phyloP scores from a whole-genome alignment of 2,888 invertebrate genomes.

The Drosophila niveifrons region DNA sequence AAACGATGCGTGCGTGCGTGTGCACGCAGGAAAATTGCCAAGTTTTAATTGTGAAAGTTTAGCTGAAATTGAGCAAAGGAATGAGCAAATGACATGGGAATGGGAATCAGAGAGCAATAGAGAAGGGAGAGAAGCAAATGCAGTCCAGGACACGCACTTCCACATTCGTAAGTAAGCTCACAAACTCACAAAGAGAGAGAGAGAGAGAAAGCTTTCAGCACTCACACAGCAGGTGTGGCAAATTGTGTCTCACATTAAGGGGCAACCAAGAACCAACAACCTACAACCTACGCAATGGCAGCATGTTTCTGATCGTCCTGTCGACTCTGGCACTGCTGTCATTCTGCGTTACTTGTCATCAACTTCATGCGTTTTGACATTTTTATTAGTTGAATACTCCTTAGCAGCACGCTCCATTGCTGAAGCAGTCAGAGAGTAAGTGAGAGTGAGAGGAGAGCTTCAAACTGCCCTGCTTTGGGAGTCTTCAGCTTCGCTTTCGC shows the following conservation, averaged over 20 bases:
- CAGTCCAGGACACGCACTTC: slow-evolving; percentile 28
- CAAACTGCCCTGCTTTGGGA: slow-evolving; percentile 16
- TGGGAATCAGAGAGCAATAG: not conserved
- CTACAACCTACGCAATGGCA: slow-evolving; percentile 22
- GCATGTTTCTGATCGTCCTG: slow-evolving; percentile 19
- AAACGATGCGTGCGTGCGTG: slow-evolving; percentile 58
- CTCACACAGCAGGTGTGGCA: slow-evolving; percentile 72
- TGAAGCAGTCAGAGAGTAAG: not conserved
- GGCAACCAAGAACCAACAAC: slow-evolving; percentile 17
- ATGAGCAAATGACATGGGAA: not conserved
- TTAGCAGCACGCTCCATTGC: slow-evolving; percentile 81
- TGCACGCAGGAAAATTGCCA: slow-evolving; percentile 61
- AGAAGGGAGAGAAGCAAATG: slow-evolving; percentile 19
- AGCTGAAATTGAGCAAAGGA: not conserved
- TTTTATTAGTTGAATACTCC: slow-evolving; percentile 82
- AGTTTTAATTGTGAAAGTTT: slow-evolving; percentile 80
- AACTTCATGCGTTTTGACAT: slow-evolving; percentile 82
- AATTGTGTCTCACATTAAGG: slow-evolving; percentile 68
- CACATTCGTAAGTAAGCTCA: slow-evolving; percentile 5
- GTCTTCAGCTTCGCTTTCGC: slow-evolving; percentile 2
- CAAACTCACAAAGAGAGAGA: slow-evolving; percentile 4
- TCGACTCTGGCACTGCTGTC: slow-evolving; percentile 47
- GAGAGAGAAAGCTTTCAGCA: slow-evolving; percentile 11
- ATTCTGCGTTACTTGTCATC: slow-evolving; percentile 78
- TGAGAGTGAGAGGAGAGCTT: not conserved